Percentiles rank a stretch among this genome's conserved stretches.
These are phyloP conservation scores for Brenthis ino DNA, from an alignment of 2,888 invertebrate genomes.

Conservation along the genomic window DNA sequence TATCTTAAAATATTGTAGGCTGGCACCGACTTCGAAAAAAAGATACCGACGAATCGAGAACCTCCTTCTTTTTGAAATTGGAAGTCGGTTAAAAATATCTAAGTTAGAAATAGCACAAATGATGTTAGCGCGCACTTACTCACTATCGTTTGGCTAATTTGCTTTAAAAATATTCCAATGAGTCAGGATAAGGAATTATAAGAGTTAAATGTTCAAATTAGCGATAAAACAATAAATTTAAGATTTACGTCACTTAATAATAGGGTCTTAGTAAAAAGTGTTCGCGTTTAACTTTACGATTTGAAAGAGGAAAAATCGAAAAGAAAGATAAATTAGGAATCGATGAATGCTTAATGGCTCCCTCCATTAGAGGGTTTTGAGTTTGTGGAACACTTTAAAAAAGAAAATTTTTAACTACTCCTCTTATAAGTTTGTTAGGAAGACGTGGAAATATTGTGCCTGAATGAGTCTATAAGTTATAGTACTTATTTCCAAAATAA, in stretches of 20 bases:
- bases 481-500: background rate
- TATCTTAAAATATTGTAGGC: no score
- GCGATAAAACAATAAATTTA: slow-evolving; percentile 40
- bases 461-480: slow-evolving; percentile 27
- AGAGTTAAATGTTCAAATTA: slow-evolving; percentile 40
- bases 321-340: slow-evolving; percentile 77
- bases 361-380: slow-evolving; percentile 76
- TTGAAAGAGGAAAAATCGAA: slow-evolving; percentile 71
- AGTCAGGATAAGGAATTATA: slow-evolving; percentile 15
- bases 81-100: no score
- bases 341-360: slow-evolving; percentile 78
- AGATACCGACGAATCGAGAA: no score
- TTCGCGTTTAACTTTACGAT: slow-evolving; percentile 59
- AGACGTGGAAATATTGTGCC: slow-evolving; percentile 47
- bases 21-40: no score
- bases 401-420: slow-evolving; percentile 68
- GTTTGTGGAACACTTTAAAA: slow-evolving; percentile 62
- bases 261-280: slow-evolving; percentile 57
- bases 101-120: no score
- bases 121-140: no score
- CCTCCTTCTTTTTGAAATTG: no score
- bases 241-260: slow-evolving; percentile 62
- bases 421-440: slow-evolving; percentile 61
- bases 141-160: no score
- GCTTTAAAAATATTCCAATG: no score